Conservation (phyloP, 2,113 vertebrate genomes). For the Uria aalge region DNA sequence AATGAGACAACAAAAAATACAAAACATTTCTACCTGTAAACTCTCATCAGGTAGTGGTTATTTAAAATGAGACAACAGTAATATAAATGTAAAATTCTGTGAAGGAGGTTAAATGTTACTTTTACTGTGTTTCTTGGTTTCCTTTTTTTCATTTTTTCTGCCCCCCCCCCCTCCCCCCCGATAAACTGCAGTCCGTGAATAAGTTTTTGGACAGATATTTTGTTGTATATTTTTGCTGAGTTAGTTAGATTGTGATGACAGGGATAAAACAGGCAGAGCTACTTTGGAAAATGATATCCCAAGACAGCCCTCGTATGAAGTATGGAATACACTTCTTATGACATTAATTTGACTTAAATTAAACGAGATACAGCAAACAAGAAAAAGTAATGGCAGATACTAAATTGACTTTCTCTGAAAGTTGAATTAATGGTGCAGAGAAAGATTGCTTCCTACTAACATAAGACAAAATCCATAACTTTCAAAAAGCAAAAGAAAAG, state of each 20-base stretch:
- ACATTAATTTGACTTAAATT: neutral
- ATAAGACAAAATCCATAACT: neutral
- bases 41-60: accelerated
- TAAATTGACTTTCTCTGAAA: neutral
- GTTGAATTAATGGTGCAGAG: neutral
- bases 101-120: neutral
- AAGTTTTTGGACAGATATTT: neutral
- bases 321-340: neutral
- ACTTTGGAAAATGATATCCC: neutral
- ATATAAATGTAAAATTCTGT: neutral
- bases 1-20: neutral
- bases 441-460: neutral
- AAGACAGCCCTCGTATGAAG: neutral
- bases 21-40: neutral
- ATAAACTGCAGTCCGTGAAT: neutral
- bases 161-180: too few species aligned
- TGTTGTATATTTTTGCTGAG: neutral
- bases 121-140: accelerated
- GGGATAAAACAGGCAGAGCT: neutral
- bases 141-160: too few species aligned
- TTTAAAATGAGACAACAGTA: neutral
- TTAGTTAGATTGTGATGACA: neutral
- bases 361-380: neutral
- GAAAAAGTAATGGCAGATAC: neutral
- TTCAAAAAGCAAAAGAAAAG: neutral